phyloP scores from a whole-genome alignment of 2,888 invertebrate genomes.

The Adineta ricciae region DNA sequence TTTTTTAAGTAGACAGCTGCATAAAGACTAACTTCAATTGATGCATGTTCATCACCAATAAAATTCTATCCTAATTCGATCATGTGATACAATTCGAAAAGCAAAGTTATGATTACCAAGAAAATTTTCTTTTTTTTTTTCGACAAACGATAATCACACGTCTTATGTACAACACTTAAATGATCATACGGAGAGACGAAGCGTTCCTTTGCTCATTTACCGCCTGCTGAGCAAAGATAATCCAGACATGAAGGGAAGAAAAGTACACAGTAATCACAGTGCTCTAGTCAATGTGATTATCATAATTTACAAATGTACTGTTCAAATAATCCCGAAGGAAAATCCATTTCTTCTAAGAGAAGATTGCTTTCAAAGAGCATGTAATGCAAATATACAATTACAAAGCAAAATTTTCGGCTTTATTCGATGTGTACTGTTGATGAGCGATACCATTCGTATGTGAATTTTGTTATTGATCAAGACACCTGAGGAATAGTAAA shows the following conservation, averaged over 20 bases:
- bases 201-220: not conserved
- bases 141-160: not conserved
- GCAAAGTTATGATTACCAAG: not conserved
- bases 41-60: not conserved
- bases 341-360: not conserved
- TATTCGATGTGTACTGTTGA: not conserved
- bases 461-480: no score
- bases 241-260: not conserved
- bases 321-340: not conserved
- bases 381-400: not conserved
- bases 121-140: no score
- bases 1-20: not conserved
- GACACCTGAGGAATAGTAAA: not conserved
- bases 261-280: not conserved
- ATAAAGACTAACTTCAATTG: slow-evolving; percentile 10
- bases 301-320: not conserved
- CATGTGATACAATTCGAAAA: not conserved
- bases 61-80: not conserved
- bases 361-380: not conserved
- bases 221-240: not conserved
- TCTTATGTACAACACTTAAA: not conserved
- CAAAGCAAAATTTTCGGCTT: not conserved
- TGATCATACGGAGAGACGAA: not conserved
- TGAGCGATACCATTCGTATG: not conserved
- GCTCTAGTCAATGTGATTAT: not conserved